These are phyloP conservation scores for Glyptemys insculpta DNA, from an alignment of 2,797 vertebrate genomes.

Conservation along the genomic window DNA sequence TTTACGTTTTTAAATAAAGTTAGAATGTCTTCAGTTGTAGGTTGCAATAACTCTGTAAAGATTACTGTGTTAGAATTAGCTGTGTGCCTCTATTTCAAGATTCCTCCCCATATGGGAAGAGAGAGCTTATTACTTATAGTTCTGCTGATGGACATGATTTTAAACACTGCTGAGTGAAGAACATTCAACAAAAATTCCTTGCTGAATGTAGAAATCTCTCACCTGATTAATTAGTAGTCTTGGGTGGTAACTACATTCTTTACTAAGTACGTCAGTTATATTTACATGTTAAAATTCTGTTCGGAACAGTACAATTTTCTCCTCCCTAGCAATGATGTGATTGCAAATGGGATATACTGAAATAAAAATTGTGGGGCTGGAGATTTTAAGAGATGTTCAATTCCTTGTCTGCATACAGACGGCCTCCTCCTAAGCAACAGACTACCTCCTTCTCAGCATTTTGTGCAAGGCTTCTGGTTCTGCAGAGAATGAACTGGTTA, in stretches of 20 bases:
- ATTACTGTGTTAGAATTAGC: slow-evolving; percentile 17
- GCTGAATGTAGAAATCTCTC: neutral
- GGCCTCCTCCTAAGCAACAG: neutral
- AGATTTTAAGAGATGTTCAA: slow-evolving; percentile 47
- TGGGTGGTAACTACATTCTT: neutral
- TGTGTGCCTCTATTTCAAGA: neutral
- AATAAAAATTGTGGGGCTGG: slow-evolving; percentile 7
- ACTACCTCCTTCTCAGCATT: neutral
- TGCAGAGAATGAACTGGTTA: slow-evolving; percentile 28
- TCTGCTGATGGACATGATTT: neutral
- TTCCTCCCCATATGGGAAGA: neutral
- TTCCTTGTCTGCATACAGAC: neutral
- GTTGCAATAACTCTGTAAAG: neutral
- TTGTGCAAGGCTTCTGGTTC: slow-evolving; percentile 1
- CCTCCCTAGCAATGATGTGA: slow-evolving; percentile 15
- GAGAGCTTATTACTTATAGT: slow-evolving; percentile 1
- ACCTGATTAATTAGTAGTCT: slow-evolving; percentile 9
- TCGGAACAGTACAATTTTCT: slow-evolving; percentile 26
- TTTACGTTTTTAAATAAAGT: neutral
- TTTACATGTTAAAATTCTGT: slow-evolving; percentile 42
- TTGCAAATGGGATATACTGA: slow-evolving; percentile 19
- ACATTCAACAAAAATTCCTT: neutral
- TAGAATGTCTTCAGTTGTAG: neutral
- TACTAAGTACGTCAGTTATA: slow-evolving; percentile 18
- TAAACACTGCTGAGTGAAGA: neutral